Base-by-base conservation (phyloP, 2,113 vertebrate genomes). In the Canis aureus region DNA sequence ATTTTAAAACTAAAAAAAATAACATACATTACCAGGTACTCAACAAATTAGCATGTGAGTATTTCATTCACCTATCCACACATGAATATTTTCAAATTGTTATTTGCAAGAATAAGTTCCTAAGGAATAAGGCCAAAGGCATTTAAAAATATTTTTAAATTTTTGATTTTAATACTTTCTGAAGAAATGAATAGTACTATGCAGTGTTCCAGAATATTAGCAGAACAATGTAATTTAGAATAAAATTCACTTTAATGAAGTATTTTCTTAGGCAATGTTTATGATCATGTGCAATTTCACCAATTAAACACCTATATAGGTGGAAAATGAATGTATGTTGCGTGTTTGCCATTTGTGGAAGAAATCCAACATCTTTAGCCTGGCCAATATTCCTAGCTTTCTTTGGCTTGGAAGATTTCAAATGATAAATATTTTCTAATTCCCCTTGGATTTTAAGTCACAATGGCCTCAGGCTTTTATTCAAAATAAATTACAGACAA, bases 401-500 rank as follows among this genome's bases (percentile, higher is more conserved):
- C 78, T 55, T 80, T 84, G 93, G 38, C 49, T 80, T 69, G 9
- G 27, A 64, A 67, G 43, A 57, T 59, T 66, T 53, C n/a, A 22
- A 67, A 80, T 49, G 51, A 88, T 55, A 94, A 91, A 55, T 62
- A 89, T 43, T 67, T 9, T 84, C 32, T 83, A n/a, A 53, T 85
- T 64, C 3, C 27, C 51, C 25, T 38, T 73, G 16, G 20, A 67
- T 81, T 94, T 92, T 85, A 84, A 92, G n/a, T 20, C 19, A 82
- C 57, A 81, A 17, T 55, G 29, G 27, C 64, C 59, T 79, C 38
- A 66, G 32, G 38, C 20, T 88, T 88, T 60, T 74, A 94, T 85
- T 67, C 86, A 81, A 96, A 95, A 69, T 81, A 23, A 90, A 78
- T 60, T 3, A 64, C 59, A 25, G 38, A 67, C 89, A 69, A 97